phyloP scores from a whole-genome alignment of 1,140 invertebrate species.

The Hycleus cichorii region DNA sequence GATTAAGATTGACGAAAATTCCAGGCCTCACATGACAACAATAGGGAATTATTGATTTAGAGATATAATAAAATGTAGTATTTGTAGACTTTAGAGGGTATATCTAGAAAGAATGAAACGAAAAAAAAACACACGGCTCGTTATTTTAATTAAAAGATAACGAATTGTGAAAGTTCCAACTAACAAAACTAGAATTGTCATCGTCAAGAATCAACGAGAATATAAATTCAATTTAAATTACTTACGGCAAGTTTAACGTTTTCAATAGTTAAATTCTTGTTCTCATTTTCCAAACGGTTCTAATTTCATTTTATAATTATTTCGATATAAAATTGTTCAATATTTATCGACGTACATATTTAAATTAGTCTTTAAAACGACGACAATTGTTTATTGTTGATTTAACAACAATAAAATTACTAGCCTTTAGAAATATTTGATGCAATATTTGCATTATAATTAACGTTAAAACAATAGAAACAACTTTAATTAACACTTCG shows the following conservation, averaged over 20 bases:
- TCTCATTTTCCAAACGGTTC: neutral
- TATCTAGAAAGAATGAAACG: no score
- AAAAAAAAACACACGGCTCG: no score
- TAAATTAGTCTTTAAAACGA: neutral
- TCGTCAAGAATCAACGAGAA: constrained; percentile 9
- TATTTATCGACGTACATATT: constrained; percentile 3
- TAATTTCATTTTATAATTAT: neutral
- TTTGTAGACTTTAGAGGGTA: no score
- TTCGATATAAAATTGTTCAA: neutral
- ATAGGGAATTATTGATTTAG: no score
- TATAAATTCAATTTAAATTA: constrained; percentile 22
- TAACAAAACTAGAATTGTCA: constrained; percentile 12
- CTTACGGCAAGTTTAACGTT: constrained; percentile 9
- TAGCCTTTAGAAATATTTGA: neutral
- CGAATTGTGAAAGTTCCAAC: constrained; percentile 7
- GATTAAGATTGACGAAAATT: no score
- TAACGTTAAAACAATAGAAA: constrained; percentile 5
- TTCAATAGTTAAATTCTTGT: neutral
- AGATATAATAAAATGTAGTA: no score
- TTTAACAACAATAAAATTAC: neutral
- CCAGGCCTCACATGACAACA: no score
- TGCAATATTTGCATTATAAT: constrained; percentile 8
- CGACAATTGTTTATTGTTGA: constrained; percentile 1
- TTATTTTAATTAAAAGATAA: constrained; percentile 25
- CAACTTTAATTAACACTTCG: constrained; percentile 5